Base-by-base conservation (phyloP, 2,888 invertebrate genomes). In the Chymomyza fuscimana region DNA sequence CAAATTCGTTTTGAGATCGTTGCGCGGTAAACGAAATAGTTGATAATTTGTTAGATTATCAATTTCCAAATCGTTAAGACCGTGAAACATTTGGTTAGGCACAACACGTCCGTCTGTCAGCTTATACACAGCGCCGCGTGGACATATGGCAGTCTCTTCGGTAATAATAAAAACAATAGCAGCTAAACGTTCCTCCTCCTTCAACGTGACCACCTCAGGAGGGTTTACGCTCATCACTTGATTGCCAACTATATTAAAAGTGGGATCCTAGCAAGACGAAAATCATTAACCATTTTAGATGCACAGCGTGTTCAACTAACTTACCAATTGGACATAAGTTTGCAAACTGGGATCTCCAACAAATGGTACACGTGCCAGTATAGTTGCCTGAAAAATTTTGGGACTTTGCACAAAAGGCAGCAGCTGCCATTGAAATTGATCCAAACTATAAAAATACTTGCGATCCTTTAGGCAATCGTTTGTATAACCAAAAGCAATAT, bases 181-280 rank as follows among this genome's bases (percentile, higher is more conserved):
- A 0, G 96, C 93, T 46, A 97, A 88, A n/a, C 96, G 94, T 77
- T 94, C 95, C 87, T 97, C 97, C 89, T 97, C 97, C 89, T 95
- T 96, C 72, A 97, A 92, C 73, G 93, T 92, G 64, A 93, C 92
- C 1, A 93, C 82, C 77, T 92, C 92, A 0, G 93, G 93, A 6
- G 93, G 87, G 0, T 92, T 87, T 0, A 92, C 92, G 19, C 82
- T 81, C 6, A 88, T 86, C 4, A 93, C 92, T 67, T 92, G 91
- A 72, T 93, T 88, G 22, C 92, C 90, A 73, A 93, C 93, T 46
- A 92, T 91, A 16, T 93, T 90, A 63, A 93, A 90, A 25, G 92
- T 89, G 0, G 93, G 93, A 88, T 93, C 93, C 87, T 93, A 85
- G 0, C 32, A 32, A 9, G 7, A 7, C 32, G 65, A n/a, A 63